Conservation (phyloP, 2,113 vertebrate genomes). For the Brachypodius melanocephalos region DNA sequence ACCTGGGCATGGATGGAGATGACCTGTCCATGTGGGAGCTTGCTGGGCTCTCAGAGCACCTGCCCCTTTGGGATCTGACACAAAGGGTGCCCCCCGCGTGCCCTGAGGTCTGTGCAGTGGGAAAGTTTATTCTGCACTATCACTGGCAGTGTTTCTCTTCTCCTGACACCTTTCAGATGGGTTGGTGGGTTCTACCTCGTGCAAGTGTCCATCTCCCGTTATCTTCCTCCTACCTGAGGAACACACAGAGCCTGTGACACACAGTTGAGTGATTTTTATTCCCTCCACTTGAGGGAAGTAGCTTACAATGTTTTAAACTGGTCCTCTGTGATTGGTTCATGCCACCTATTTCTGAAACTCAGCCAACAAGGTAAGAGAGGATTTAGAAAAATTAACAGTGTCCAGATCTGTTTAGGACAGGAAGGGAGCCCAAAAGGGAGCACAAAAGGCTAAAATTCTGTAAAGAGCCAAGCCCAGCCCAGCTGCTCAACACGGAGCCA, state of each 20-base stretch:
- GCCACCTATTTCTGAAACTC: constrained; percentile 22
- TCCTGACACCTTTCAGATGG: not conserved
- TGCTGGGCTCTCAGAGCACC: not conserved
- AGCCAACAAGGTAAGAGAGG: not conserved
- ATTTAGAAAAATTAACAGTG: not conserved
- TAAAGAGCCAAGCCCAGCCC: not conserved
- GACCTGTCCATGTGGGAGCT: not conserved
- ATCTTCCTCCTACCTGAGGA: not conserved
- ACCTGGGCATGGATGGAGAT: not conserved
- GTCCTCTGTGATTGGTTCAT: constrained; percentile 4
- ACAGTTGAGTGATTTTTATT: constrained; percentile 34
- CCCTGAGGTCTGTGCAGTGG: not conserved
- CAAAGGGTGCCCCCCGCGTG: not conserved
- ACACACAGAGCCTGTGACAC: not conserved
- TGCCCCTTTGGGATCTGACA: not conserved
- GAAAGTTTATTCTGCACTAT: not conserved
- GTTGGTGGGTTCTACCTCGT: not conserved
- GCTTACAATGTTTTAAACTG: constrained; percentile 20
- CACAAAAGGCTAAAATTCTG: not conserved
- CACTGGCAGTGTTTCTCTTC: not conserved
- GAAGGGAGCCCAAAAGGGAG: not conserved
- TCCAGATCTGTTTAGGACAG: not conserved
- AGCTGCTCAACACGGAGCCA: not conserved
- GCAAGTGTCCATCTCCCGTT: not conserved
- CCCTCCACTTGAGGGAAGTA: constrained; percentile 62